Percentiles rank a stretch among this genome's conserved stretches.
Conservation (phyloP, 1,140 invertebrate genomes). For the Cherax destructor region DNA sequence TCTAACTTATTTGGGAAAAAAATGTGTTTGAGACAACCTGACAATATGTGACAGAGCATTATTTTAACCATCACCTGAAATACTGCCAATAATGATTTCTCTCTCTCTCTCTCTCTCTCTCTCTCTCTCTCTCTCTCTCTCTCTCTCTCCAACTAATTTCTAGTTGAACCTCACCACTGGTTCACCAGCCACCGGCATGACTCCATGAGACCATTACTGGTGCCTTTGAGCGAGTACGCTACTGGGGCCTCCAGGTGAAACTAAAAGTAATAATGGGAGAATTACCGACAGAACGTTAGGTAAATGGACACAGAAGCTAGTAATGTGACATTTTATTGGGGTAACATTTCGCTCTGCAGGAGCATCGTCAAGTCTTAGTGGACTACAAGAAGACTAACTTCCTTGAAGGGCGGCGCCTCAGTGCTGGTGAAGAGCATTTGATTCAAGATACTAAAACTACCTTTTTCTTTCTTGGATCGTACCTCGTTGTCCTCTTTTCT, state of each 20-base stretch:
- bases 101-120: slow-evolving; percentile 4
- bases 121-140: slow-evolving; percentile 11
- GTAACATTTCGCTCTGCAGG: neutral
- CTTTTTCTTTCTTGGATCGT: neutral
- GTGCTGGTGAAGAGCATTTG: too few species aligned
- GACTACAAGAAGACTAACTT: neutral
- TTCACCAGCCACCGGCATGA: neutral
- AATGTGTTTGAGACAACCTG: too few species aligned
- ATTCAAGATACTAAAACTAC: too few species aligned
- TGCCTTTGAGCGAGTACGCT: neutral
- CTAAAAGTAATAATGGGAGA: neutral
- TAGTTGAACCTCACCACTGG: neutral
- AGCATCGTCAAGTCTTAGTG: neutral
- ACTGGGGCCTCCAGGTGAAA: neutral
- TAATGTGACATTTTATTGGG: too few species aligned
- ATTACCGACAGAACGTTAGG: too few species aligned
- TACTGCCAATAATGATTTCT: too few species aligned
- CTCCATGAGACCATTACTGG: neutral
- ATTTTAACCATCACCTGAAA: too few species aligned
- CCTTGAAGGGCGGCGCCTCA: neutral
- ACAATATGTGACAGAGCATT: too few species aligned
- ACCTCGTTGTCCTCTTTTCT: neutral
- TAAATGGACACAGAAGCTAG: too few species aligned
- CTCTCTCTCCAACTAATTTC: neutral
- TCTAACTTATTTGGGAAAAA: too few species aligned